Conservation (phyloP, 2,113 vertebrate genomes). For the Microtus montanus region DNA sequence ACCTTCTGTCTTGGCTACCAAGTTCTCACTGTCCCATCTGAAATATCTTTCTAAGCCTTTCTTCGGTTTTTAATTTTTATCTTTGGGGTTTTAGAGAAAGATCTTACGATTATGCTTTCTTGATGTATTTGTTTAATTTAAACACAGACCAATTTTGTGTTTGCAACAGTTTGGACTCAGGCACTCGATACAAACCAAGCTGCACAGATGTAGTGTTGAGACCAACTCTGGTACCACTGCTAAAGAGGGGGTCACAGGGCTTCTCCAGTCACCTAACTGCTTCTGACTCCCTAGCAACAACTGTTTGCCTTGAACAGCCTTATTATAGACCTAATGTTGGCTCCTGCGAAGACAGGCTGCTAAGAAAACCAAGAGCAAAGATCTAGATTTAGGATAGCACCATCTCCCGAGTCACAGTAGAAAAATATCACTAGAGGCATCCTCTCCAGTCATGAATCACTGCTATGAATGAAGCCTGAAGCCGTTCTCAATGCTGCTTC, state of each 20-base stretch:
- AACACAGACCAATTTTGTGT: slow-evolving; percentile 1
- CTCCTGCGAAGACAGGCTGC: not conserved
- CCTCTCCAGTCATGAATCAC: not conserved
- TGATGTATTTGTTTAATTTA: slow-evolving; percentile 5
- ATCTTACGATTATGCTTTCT: not conserved
- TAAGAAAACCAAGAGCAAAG: not conserved
- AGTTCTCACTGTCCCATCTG: not conserved
- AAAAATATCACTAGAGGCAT: not conserved
- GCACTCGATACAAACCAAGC: not conserved
- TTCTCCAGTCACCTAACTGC: not conserved
- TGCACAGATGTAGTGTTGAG: not conserved
- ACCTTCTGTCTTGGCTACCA: not conserved
- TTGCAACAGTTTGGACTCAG: not conserved
- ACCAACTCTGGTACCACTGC: not conserved
- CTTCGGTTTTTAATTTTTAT: slow-evolving; percentile 29
- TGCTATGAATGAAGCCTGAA: not conserved
- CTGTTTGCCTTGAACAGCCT: not conserved
- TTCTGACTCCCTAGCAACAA: not conserved
- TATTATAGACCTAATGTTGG: not conserved
- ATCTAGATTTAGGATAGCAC: not conserved
- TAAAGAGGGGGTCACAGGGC: not conserved
- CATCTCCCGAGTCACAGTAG: not conserved
- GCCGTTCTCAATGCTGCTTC: not conserved
- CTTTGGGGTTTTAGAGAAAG: slow-evolving; percentile 25
- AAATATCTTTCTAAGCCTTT: slow-evolving; percentile 36